A percentile compares a stretch with the other conserved stretches of the same genome.
Conservation (phyloP, 2,113 vertebrate species). For the Sakesphorus luctuosus region DNA sequence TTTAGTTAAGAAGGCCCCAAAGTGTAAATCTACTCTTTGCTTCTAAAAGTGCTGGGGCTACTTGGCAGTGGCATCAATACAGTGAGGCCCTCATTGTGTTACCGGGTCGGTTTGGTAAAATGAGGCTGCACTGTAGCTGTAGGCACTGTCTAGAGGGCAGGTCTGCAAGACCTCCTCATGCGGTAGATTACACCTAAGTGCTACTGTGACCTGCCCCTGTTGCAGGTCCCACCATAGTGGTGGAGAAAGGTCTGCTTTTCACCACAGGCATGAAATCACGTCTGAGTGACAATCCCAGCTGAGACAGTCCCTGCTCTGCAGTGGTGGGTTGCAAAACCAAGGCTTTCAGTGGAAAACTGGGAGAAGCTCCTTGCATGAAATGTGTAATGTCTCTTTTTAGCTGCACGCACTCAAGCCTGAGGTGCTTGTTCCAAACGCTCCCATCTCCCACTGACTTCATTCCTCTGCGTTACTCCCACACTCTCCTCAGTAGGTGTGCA, state of each 20-base stretch:
- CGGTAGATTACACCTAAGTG: not conserved
- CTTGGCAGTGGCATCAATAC: not conserved
- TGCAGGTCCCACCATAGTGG: not conserved
- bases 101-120: fast-evolving
- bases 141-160: not conserved
- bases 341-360: not conserved
- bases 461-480: conserved; percentile 52
- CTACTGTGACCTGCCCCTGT: not conserved
- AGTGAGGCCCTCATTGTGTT: fast-evolving
- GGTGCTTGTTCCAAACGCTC: conserved; percentile 43
- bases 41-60: not conserved
- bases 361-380: not conserved
- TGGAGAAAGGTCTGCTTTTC: not conserved
- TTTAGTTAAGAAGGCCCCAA: not conserved
- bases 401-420: not conserved
- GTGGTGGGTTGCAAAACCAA: not conserved
- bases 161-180: fast-evolving
- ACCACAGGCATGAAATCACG: not conserved
- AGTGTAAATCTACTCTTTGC: not conserved
- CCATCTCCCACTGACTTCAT: conserved; percentile 41
- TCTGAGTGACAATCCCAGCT: not conserved
- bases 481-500: not conserved
- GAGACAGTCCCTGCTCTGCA: not conserved
- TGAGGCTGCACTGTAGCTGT: fast-evolving
- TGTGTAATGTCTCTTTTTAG: not conserved